A percentile compares a stretch with the other conserved stretches of the same genome.
phyloP scores from a whole-genome alignment of 2,113 vertebrate genomes.

The Hydropotes inermis region DNA sequence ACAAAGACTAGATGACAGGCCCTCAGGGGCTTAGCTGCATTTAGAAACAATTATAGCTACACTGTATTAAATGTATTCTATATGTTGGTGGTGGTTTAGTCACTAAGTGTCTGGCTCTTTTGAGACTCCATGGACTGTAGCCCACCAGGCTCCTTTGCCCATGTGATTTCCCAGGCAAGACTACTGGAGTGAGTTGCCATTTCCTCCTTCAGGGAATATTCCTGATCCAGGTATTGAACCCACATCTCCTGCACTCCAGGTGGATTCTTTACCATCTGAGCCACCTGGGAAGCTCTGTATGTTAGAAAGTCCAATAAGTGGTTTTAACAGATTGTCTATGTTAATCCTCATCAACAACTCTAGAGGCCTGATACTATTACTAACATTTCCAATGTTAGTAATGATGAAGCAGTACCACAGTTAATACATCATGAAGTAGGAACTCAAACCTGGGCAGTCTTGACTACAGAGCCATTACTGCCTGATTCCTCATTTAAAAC shows the following conservation, averaged over 20 bases:
- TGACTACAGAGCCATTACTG: background rate
- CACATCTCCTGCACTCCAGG: background rate
- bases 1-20: conserved; percentile 34
- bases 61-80: background rate
- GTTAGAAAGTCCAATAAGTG: background rate
- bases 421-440: conserved; percentile 21
- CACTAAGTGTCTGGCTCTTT: background rate
- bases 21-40: background rate
- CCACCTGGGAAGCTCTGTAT: background rate
- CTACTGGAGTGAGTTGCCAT: background rate
- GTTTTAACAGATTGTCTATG: conserved; percentile 8
- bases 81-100: background rate
- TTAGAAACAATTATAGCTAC: conserved; percentile 3
- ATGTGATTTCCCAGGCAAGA: background rate
- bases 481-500: conserved; percentile 20
- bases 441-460: conserved; percentile 13
- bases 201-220: background rate
- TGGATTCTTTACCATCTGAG: background rate
- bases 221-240: background rate
- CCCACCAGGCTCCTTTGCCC: background rate
- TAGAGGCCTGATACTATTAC: background rate
- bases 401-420: background rate
- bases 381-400: conserved; percentile 33
- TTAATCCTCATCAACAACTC: conserved; percentile 14
- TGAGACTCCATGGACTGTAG: background rate